phyloP scores from a whole-genome alignment of 2,888 invertebrate genomes.

The Latheticus oryzae region DNA sequence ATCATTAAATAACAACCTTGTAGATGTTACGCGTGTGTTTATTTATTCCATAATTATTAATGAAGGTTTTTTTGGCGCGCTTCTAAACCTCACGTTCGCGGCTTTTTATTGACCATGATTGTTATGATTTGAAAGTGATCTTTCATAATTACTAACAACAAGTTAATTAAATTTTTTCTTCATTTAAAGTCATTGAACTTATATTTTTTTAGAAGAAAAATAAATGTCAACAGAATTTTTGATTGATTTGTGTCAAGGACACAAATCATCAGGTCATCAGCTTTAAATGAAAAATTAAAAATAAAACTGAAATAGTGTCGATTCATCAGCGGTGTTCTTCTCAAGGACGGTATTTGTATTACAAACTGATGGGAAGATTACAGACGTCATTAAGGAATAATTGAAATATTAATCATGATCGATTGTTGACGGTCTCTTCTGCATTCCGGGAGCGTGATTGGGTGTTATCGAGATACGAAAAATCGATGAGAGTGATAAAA shows the following conservation, averaged over 20 bases:
- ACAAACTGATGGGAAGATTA: constrained; percentile 24
- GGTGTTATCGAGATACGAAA: not conserved
- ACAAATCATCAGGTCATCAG: constrained; percentile 15
- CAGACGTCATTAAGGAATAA: constrained; percentile 31
- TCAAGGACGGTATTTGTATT: constrained; percentile 21
- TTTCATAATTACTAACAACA: constrained; percentile 5
- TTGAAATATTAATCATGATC: constrained; percentile 35
- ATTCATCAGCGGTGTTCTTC: constrained; percentile 7
- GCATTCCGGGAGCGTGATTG: constrained; percentile 1
- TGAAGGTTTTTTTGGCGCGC: constrained; percentile 16
- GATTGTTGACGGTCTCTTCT: constrained; percentile 20
- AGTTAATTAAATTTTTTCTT: constrained; percentile 12
- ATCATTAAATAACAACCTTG: constrained; percentile 30
- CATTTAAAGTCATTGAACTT: constrained; percentile 4
- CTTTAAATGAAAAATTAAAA: constrained; percentile 20
- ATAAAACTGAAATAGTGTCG: constrained; percentile 3
- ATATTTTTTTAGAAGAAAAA: not conserved
- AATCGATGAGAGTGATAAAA: constrained; percentile 14
- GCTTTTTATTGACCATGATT: constrained; percentile 13
- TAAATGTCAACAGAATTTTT: constrained; percentile 1
- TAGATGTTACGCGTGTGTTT: constrained; percentile 9
- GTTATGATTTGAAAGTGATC: constrained; percentile 6
- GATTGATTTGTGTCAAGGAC: constrained; percentile 22
- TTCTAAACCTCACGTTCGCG: constrained; percentile 15
- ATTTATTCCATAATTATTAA: constrained; percentile 21